Percentiles rank a stretch among this genome's conserved stretches.
Evolutionary conservation across 2,888 invertebrate genomes (phyloP).

Genomic region (Sepiola atlantica): DNA sequence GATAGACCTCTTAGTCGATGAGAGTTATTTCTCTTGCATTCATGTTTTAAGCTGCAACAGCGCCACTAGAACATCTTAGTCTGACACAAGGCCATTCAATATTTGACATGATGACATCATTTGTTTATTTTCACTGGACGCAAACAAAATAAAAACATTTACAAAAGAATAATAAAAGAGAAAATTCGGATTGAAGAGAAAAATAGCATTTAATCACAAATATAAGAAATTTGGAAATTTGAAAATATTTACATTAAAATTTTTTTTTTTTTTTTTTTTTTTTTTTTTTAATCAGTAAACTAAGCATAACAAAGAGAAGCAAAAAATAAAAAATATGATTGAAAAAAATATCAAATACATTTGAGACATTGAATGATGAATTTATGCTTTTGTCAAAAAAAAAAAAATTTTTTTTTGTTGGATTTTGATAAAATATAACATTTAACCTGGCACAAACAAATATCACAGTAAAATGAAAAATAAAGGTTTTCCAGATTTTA

Average conservation of each 20-base stretch:
- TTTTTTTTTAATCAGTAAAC: background rate
- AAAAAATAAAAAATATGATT: background rate
- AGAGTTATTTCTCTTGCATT: no score
- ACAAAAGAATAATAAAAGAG: background rate
- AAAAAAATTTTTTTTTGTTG: background rate
- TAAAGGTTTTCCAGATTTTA: no score
- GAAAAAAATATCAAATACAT: background rate
- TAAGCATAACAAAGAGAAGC: background rate
- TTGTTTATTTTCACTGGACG: background rate
- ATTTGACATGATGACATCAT: no score
- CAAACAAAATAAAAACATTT: background rate
- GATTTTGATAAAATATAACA: background rate
- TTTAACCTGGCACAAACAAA: background rate
- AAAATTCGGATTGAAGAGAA: background rate
- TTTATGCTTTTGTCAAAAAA: background rate
- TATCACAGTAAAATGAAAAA: no score
- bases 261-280: no score
- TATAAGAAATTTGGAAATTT: background rate
- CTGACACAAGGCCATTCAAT: no score
- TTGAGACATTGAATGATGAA: background rate
- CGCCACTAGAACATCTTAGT: no score
- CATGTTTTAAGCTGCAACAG: no score
- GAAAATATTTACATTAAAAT: conserved; percentile 1
- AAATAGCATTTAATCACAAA: conserved; percentile 32
- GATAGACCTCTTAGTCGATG: no score